Conservation (phyloP, 2,888 invertebrate species). For the Sinotaia quadrata region DNA sequence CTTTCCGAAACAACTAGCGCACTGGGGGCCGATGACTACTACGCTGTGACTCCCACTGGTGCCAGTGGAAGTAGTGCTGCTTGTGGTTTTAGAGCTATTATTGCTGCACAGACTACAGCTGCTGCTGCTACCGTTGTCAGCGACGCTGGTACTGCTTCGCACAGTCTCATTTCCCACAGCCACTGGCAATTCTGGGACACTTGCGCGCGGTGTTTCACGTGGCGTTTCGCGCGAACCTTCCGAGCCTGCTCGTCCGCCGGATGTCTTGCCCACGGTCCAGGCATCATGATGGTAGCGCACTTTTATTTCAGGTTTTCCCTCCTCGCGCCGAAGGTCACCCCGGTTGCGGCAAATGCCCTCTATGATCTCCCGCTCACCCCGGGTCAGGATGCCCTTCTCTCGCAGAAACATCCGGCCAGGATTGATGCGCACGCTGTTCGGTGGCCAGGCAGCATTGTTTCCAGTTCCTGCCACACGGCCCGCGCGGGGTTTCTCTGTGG, state of each 20-base stretch:
- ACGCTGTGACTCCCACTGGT: not conserved
- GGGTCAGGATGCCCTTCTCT: conserved; percentile 60
- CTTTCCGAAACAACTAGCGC: conserved; percentile 10
- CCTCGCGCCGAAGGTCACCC: conserved; percentile 45
- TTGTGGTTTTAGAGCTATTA: too few species aligned
- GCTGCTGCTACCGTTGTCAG: too few species aligned
- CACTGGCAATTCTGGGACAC: too few species aligned
- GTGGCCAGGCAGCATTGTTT: conserved; percentile 28
- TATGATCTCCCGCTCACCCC: conserved; percentile 62
- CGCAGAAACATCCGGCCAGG: conserved; percentile 59
- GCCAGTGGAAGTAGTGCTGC: not conserved
- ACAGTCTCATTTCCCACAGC: too few species aligned
- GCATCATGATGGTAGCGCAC: conserved; percentile 59
- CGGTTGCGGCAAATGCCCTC: conserved; percentile 61
- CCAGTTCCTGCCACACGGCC: not conserved
- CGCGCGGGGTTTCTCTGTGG: conserved; percentile 29
- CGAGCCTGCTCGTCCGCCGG: conserved; percentile 10
- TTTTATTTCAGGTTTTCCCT: conserved; percentile 27
- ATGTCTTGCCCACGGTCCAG: conserved; percentile 51
- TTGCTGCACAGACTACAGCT: too few species aligned
- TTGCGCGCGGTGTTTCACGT: too few species aligned
- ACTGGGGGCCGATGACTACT: not conserved
- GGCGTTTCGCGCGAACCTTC: not conserved
- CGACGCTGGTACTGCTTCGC: too few species aligned
- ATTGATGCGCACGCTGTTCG: conserved; percentile 42